These are phyloP conservation scores for Pristiophorus japonicus DNA, from an alignment of 2,113 vertebrate species.

Conservation along the genomic window DNA sequence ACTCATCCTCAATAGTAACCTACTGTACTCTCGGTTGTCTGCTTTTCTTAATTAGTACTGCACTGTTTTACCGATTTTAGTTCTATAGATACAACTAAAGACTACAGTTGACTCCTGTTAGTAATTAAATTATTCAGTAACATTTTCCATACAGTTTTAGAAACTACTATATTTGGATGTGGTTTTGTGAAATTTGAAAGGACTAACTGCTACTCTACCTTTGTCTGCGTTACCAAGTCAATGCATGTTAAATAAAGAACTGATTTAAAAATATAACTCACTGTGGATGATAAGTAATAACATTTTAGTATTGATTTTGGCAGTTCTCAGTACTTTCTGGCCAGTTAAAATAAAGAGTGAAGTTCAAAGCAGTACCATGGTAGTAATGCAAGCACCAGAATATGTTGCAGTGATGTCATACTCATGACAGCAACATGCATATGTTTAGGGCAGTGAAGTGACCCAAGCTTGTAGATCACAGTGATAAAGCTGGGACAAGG, in stretches of 20 bases:
- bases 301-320: not conserved
- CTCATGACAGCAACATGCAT: not conserved
- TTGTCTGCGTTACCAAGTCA: not conserved
- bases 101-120: too few relatives aligned
- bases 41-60: not conserved
- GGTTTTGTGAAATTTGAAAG: not conserved
- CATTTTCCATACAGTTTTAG: not conserved
- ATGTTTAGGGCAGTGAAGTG: not conserved
- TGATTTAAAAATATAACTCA: not conserved
- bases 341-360: not conserved
- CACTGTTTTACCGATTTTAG: not conserved
- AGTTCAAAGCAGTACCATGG: not conserved
- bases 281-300: not conserved
- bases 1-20: not conserved
- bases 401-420: not conserved
- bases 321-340: not conserved
- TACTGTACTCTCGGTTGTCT: not conserved
- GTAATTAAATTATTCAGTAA: not conserved
- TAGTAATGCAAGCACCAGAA: too few relatives aligned
- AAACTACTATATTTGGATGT: not conserved
- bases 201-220: not conserved
- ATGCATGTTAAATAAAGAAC: not conserved
- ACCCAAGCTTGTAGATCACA: not conserved
- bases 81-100: too few relatives aligned
- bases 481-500: not conserved